Evolutionary conservation across 2,888 invertebrate genomes (phyloP).

Genomic region (Macrosoma leucophasiata): DNA sequence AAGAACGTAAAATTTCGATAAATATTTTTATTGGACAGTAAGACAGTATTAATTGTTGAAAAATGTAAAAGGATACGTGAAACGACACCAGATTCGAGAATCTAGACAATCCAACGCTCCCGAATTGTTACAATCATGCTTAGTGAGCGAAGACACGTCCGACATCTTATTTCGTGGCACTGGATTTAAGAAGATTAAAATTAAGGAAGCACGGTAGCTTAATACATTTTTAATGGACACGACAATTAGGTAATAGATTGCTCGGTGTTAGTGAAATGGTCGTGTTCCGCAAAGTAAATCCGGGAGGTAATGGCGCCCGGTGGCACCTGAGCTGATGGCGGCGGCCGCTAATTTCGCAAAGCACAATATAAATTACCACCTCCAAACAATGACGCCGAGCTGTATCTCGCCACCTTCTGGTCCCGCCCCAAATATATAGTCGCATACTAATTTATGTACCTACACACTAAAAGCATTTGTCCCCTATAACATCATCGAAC

Average conservation of each 20-base stretch:
- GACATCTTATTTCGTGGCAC: too few species aligned
- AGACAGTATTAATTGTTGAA: too few species aligned
- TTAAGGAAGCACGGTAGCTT: constrained; percentile 31
- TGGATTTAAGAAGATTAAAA: constrained; percentile 20
- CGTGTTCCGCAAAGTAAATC: constrained; percentile 43
- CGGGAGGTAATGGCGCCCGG: constrained; percentile 52
- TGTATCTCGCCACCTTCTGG: constrained; percentile 29
- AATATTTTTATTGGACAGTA: too few species aligned
- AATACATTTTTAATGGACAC: constrained; percentile 53
- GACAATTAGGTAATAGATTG: constrained; percentile 56
- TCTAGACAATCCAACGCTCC: too few species aligned
- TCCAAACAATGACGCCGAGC: constrained; percentile 62
- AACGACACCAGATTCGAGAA: too few species aligned
- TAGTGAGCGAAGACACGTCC: too few species aligned
- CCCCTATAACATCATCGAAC: too few species aligned
- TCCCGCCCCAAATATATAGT: constrained; percentile 42
- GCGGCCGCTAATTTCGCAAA: constrained; percentile 56
- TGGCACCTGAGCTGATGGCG: constrained; percentile 52
- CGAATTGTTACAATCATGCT: too few species aligned
- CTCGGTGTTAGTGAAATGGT: constrained; percentile 41
- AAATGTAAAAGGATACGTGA: too few species aligned
- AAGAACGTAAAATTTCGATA: too few species aligned
- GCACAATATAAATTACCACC: constrained; percentile 63
- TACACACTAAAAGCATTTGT: constrained; percentile 46
- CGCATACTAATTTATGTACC: constrained; percentile 34